Conservation (phyloP, 2,888 invertebrate species). For the Erebia epiphron region DNA sequence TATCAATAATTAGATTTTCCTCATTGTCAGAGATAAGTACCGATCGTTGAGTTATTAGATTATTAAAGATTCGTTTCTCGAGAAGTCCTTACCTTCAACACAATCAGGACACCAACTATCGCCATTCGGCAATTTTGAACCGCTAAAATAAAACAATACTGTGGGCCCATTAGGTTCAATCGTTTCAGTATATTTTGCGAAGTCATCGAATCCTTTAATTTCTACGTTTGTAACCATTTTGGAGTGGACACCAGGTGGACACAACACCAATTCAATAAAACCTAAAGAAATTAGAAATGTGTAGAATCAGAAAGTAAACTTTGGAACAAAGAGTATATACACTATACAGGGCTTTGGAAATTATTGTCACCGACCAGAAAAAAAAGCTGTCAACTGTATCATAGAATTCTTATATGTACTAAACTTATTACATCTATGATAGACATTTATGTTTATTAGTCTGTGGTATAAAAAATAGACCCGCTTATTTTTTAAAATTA, state of each 20-base stretch:
- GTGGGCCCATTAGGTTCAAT: conserved; percentile 70
- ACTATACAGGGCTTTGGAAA: no score
- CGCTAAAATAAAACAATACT: conserved; percentile 85
- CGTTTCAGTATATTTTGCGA: conserved; percentile 79
- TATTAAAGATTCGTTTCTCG: not conserved
- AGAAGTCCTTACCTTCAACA: conserved; percentile 85
- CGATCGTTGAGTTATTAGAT: not conserved
- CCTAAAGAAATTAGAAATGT: not conserved
- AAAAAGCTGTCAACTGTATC: no score
- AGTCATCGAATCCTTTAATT: conserved; percentile 85
- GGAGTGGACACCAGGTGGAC: not conserved
- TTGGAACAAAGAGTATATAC: no score
- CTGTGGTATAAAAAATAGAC: no score
- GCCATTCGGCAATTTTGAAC: conserved; percentile 85
- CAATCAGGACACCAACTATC: conserved; percentile 96
- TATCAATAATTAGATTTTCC: not conserved
- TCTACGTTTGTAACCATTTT: conserved; percentile 59
- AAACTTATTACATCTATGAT: no score
- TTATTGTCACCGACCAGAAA: no score
- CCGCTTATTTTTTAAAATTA: no score
- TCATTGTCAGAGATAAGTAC: not conserved
- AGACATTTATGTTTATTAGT: no score
- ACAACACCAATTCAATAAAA: not conserved
- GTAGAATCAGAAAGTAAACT: no score
- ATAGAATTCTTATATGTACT: no score